Evolutionary conservation across 1,140 invertebrate species (phyloP).

Genomic region (Scaptomyza hsui): DNA sequence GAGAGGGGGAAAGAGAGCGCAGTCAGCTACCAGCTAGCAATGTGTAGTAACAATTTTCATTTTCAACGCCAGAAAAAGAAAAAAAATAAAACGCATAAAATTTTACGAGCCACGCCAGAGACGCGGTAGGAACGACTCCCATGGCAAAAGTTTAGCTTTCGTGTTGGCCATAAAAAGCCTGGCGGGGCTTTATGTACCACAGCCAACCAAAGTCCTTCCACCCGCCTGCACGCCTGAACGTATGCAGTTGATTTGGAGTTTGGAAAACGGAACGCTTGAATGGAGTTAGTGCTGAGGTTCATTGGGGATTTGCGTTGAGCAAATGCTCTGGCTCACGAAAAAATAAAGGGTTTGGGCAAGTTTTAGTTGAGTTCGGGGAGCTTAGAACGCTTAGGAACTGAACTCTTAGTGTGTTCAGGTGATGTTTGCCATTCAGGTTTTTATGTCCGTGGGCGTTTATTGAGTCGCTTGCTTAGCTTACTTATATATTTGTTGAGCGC

Average conservation of each 20-base stretch:
- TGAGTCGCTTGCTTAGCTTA: conserved; percentile 38
- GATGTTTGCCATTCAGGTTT: conserved; percentile 46
- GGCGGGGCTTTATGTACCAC: conserved; percentile 55
- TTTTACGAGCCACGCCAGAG: conserved; percentile 72
- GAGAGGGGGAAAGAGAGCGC: neutral
- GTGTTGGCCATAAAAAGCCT: conserved; percentile 76
- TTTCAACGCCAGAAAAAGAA: conserved; percentile 66
- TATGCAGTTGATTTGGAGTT: conserved; percentile 73
- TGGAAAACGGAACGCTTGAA: conserved; percentile 56
- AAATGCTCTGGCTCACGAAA: conserved; percentile 7
- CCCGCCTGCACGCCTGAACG: conserved; percentile 10
- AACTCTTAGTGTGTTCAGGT: conserved; percentile 49
- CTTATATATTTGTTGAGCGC: conserved; percentile 45
- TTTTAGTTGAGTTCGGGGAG: conserved; percentile 21
- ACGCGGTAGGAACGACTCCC: conserved; percentile 60
- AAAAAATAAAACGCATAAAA: conserved; percentile 67
- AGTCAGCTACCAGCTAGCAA: conserved; percentile 4
- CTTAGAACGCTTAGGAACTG: conserved; percentile 4
- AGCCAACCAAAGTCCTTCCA: conserved; percentile 1
- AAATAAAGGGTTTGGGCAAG: conserved; percentile 40
- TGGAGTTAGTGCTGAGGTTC: conserved; percentile 55
- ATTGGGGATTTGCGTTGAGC: conserved; percentile 67
- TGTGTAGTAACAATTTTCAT: conserved; percentile 77
- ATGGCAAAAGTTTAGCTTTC: conserved; percentile 76
- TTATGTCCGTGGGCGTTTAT: conserved; percentile 32